A percentile compares a stretch with the other conserved stretches of the same genome.
Evolutionary conservation across 1,140 invertebrate genomes (phyloP).

Genomic region (Hylyphantes graminicola): DNA sequence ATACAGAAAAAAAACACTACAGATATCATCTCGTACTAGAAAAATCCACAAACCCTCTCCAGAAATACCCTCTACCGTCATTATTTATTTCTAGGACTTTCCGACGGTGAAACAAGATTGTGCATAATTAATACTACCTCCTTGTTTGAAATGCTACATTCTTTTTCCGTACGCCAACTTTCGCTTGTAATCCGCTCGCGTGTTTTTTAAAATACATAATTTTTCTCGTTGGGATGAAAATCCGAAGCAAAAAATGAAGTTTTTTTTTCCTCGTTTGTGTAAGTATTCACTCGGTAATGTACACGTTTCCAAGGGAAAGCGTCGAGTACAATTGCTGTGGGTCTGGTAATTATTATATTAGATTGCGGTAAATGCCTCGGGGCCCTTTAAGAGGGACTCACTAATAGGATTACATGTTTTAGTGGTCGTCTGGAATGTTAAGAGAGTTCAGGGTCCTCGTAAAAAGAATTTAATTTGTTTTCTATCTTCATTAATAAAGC

Average conservation of each 20-base stretch:
- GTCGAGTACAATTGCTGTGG: not conserved
- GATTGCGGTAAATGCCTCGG: slow-evolving; percentile 30
- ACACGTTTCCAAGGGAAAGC: not conserved
- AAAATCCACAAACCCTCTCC: too few species aligned
- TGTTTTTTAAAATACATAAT: slow-evolving; percentile 27
- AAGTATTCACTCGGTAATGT: too few species aligned
- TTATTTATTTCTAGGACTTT: not conserved
- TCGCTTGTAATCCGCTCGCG: slow-evolving; percentile 9
- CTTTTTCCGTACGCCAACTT: slow-evolving; percentile 4
- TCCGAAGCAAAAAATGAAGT: not conserved
- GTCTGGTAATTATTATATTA: slow-evolving; percentile 42
- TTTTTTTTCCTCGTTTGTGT: too few species aligned
- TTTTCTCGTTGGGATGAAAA: slow-evolving; percentile 19
- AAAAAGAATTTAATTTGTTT: slow-evolving; percentile 45
- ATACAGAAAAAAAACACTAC: too few species aligned
- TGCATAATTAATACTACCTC: slow-evolving; percentile 17
- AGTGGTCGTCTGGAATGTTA: not conserved
- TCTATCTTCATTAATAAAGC: slow-evolving; percentile 27
- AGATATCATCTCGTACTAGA: too few species aligned
- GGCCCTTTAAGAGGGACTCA: slow-evolving; percentile 3
- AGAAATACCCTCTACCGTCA: too few species aligned
- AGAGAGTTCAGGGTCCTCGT: not conserved
- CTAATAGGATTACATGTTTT: slow-evolving; percentile 49
- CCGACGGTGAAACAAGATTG: not conserved
- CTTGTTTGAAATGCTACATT: not conserved